Percentiles rank a stretch among this genome's conserved stretches.
phyloP scores from a whole-genome alignment of 2,888 invertebrate genomes.

The Ceramica pisi region DNA sequence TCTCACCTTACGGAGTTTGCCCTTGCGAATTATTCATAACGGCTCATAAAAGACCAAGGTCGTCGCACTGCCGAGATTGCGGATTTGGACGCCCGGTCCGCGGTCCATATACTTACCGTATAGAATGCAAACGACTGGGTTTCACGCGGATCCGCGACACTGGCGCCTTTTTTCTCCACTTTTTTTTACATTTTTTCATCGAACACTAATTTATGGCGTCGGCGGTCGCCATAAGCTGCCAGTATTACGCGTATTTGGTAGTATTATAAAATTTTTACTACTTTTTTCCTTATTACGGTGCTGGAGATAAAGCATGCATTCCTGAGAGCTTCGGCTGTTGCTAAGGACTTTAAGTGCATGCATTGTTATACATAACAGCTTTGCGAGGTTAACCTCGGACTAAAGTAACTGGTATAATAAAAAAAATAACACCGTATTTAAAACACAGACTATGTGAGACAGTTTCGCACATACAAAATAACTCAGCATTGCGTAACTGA shows the following conservation, averaged over 20 bases:
- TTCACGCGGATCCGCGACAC: constrained; percentile 81
- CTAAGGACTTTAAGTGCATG: constrained; percentile 9
- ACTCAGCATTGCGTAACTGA: constrained; percentile 47
- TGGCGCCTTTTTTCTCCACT: constrained; percentile 71
- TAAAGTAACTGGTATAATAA: background rate
- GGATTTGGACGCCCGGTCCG: constrained; percentile 76
- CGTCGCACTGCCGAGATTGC: constrained; percentile 87
- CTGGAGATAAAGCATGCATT: constrained; percentile 44
- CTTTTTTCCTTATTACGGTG: constrained; percentile 43
- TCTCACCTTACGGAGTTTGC: constrained; percentile 71
- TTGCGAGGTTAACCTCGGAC: background rate
- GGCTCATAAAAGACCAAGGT: constrained; percentile 84
- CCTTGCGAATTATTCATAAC: constrained; percentile 83
- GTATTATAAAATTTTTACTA: constrained; percentile 48
- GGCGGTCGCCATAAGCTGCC: constrained; percentile 72
- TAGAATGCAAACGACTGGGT: constrained; percentile 82
- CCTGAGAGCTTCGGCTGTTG: constrained; percentile 34
- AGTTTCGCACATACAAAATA: constrained; percentile 45
- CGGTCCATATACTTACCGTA: constrained; percentile 66
- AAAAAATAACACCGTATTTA: constrained; percentile 18
- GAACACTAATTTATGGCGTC: constrained; percentile 70
- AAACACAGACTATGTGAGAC: constrained; percentile 35
- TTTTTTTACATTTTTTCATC: constrained; percentile 61
- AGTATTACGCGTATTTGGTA: constrained; percentile 73
- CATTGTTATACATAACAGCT: constrained; percentile 35